Percentiles rank a stretch among this genome's conserved stretches.
Conservation (phyloP, 2,888 invertebrate species). For the Pyrochroa serraticornis region DNA sequence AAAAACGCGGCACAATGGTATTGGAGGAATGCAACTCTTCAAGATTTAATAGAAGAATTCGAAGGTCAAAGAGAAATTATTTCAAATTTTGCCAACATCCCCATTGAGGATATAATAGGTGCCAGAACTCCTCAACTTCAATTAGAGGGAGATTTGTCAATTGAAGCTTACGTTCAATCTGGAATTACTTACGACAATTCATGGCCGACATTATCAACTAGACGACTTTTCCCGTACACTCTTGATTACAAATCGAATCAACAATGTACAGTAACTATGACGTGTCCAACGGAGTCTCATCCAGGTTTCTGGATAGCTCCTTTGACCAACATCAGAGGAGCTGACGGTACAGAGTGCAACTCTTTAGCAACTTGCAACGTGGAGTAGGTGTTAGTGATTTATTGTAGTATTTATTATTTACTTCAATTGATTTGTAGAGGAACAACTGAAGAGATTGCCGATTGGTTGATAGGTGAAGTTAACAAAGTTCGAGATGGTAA, state of each 20-base stretch:
- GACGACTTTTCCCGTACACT: constrained; percentile 72
- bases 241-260: constrained; percentile 65
- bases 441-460: constrained; percentile 47
- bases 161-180: constrained; percentile 61
- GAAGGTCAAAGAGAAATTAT: constrained; percentile 51
- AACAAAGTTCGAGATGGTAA: constrained; percentile 53
- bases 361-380: constrained; percentile 64
- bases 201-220: constrained; percentile 62
- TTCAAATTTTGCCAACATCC: constrained; percentile 52
- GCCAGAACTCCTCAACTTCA: constrained; percentile 64
- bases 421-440: constrained; percentile 41
- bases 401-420: constrained; percentile 30
- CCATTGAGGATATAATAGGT: constrained; percentile 47
- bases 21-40: constrained; percentile 47
- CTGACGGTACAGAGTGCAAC: constrained; percentile 60
- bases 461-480: constrained; percentile 59
- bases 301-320: constrained; percentile 72
- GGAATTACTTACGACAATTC: constrained; percentile 67
- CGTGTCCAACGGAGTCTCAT: constrained; percentile 65
- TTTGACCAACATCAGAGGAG: constrained; percentile 64
- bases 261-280: constrained; percentile 61
- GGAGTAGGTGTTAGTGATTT: constrained; percentile 53
- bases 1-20: constrained; percentile 44
- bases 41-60: constrained; percentile 50
- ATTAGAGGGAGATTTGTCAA: constrained; percentile 64